These are phyloP conservation scores for Elaphurus davidianus DNA, from an alignment of 2,113 vertebrate genomes.

Conservation along the genomic window DNA sequence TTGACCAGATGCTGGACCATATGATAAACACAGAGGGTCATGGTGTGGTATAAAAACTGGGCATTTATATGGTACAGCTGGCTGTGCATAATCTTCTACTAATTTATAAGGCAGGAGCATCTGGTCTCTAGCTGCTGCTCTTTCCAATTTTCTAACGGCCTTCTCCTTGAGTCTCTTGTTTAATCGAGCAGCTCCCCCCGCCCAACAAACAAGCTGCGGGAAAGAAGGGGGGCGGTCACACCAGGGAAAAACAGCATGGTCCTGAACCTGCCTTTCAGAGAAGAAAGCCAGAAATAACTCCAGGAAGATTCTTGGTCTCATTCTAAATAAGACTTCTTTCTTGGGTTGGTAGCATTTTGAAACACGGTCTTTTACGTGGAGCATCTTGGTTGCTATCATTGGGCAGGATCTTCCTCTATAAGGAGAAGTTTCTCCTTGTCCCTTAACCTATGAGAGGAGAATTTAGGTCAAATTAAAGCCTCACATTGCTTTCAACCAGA, in stretches of 20 bases:
- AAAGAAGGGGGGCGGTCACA: background rate
- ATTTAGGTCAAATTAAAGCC: background rate
- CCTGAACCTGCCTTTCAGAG: background rate
- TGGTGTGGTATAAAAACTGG: conserved; percentile 76
- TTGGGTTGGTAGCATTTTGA: background rate
- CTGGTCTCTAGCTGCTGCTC: conserved; percentile 78
- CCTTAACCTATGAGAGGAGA: background rate
- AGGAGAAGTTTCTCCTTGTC: background rate
- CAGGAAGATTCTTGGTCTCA: background rate
- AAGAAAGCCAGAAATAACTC: background rate
- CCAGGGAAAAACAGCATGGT: background rate
- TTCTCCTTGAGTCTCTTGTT: conserved; percentile 60
- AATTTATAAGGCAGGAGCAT: conserved; percentile 83
- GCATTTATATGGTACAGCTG: conserved; percentile 82
- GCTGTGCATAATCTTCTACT: conserved; percentile 81
- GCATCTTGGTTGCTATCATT: background rate
- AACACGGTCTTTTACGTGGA: background rate
- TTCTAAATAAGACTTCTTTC: background rate
- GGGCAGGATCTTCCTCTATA: background rate
- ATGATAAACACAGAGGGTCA: conserved; percentile 80
- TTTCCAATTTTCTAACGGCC: conserved; percentile 68
- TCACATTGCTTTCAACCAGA: background rate
- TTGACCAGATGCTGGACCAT: conserved; percentile 82
- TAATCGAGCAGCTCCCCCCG: background rate
- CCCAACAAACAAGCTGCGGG: background rate